Evolutionary conservation across 2,888 invertebrate species (phyloP).

Genomic region (Thalpophila matura): DNA sequence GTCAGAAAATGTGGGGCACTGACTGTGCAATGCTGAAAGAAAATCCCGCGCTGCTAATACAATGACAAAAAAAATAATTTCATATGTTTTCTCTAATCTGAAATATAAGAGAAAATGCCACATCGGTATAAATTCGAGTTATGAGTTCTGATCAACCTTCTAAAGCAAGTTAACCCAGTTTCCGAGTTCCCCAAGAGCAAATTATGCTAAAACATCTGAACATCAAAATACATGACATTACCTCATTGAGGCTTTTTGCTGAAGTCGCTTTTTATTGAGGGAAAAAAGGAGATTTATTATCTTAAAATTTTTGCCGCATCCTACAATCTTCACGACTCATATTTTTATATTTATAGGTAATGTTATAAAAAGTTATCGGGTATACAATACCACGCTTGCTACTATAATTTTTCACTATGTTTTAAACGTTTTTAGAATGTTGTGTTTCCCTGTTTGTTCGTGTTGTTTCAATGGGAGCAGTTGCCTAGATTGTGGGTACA

Average conservation of each 20-base stretch:
- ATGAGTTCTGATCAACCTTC: slow-evolving; percentile 4
- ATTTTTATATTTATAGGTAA: too few species aligned
- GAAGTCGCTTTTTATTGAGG: slow-evolving; percentile 6
- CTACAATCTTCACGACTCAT: background rate
- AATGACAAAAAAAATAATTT: background rate
- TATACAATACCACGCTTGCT: too few species aligned
- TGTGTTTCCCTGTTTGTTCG: too few species aligned
- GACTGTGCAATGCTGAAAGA: too few species aligned
- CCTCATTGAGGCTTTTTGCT: slow-evolving; percentile 20
- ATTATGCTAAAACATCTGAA: slow-evolving; percentile 27
- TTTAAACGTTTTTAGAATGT: too few species aligned
- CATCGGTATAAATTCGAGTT: background rate
- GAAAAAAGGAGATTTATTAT: slow-evolving; percentile 10
- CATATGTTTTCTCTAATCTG: background rate
- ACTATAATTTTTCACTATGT: too few species aligned
- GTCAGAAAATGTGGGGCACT: too few species aligned
- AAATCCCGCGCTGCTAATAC: background rate
- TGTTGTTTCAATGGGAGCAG: too few species aligned
- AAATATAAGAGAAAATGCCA: background rate
- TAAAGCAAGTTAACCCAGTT: slow-evolving; percentile 40
- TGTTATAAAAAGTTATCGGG: too few species aligned
- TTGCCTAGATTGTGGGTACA: too few species aligned
- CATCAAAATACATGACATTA: slow-evolving; percentile 14
- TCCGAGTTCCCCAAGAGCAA: slow-evolving; percentile 7
- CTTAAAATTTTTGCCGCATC: background rate